Evolutionary conservation across 2,888 invertebrate genomes (phyloP).

Genomic region (Troides aeacus): DNA sequence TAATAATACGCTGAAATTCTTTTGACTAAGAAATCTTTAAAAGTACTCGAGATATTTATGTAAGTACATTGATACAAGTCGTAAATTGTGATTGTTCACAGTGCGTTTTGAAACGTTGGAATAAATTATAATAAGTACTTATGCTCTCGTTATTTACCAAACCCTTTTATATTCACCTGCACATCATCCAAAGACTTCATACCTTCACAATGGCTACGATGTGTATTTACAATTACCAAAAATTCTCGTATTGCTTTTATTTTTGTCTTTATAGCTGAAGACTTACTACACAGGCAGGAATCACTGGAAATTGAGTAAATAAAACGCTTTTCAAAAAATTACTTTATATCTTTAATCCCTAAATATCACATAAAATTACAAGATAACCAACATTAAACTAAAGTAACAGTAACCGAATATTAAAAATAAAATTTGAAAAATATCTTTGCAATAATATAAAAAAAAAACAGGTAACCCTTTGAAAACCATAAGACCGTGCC

Average conservation of each 20-base stretch:
- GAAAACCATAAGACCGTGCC: slow-evolving; percentile 13
- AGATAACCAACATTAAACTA: slow-evolving; percentile 44
- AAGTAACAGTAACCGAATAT: slow-evolving; percentile 16
- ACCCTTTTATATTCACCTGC: neutral
- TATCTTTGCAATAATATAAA: neutral
- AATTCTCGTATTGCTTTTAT: too few relatives aligned
- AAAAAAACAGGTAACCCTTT: slow-evolving; percentile 27
- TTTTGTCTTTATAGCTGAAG: too few relatives aligned
- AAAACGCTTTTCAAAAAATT: slow-evolving; percentile 1
- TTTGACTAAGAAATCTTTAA: neutral
- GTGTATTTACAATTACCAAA: too few relatives aligned
- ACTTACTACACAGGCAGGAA: too few relatives aligned
- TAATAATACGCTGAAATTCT: neutral
- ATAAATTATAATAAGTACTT: slow-evolving; percentile 21
- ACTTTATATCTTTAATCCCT: slow-evolving; percentile 34
- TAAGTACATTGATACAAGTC: slow-evolving; percentile 3
- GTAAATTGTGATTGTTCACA: slow-evolving; percentile 15
- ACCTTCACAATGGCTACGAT: too few relatives aligned
- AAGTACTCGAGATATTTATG: slow-evolving; percentile 4
- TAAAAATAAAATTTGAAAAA: slow-evolving; percentile 19
- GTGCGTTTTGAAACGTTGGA: slow-evolving; percentile 19
- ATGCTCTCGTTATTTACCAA: neutral
- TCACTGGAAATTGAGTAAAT: neutral
- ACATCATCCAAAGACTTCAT: too few relatives aligned
- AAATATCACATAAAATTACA: slow-evolving; percentile 64